These are phyloP conservation scores for Phalloptychus januarius DNA, from an alignment of 2,797 vertebrate genomes.

Conservation along the genomic window DNA sequence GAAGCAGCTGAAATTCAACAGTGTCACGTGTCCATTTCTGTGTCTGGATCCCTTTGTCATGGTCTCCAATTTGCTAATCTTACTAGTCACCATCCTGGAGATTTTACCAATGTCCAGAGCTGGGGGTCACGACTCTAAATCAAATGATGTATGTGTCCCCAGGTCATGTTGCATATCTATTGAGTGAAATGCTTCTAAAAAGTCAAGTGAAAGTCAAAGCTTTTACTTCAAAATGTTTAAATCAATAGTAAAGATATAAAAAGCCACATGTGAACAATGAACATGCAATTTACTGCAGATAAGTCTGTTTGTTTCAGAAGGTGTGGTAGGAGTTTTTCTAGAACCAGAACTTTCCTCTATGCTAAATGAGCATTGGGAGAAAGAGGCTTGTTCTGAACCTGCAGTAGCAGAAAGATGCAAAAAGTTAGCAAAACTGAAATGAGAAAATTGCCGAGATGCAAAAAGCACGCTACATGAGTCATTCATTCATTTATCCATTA, in stretches of 20 bases:
- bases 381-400: background rate
- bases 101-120: background rate
- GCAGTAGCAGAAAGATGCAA: too few species aligned
- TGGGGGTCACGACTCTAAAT: background rate
- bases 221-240: background rate
- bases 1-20: conserved; percentile 27
- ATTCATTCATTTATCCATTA: background rate
- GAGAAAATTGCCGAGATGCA: background rate
- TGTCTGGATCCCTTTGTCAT: background rate
- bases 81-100: background rate
- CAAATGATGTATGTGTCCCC: background rate
- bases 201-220: background rate
- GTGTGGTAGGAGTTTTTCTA: background rate
- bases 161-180: background rate
- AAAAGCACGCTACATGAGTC: background rate
- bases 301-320: background rate
- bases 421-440: too few species aligned
- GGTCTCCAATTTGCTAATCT: background rate
- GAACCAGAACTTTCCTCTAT: background rate
- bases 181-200: background rate
- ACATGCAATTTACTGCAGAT: background rate
- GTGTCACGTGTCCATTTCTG: conserved; percentile 15
- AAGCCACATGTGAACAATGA: background rate
- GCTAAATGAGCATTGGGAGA: background rate
- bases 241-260: background rate